Evolutionary conservation across 23 tunicate genomes (phyloP), one percentile per base, ranked within the genome.

Genomic region (Botrylloides violaceus): DNA sequence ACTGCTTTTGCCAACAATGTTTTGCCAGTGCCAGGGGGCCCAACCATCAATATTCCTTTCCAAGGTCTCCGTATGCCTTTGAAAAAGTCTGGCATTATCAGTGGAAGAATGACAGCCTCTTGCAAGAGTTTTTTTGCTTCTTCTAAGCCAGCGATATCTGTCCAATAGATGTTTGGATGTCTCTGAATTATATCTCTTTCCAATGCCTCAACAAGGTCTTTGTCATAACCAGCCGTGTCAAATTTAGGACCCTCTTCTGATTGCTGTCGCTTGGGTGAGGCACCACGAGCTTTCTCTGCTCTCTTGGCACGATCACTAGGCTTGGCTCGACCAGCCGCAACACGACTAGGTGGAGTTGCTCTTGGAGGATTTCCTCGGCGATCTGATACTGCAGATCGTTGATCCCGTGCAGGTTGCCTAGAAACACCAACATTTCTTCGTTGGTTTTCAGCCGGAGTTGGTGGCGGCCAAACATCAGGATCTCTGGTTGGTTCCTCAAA

Each of bases 1-100:
- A 92, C 98, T 47, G 98, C 98, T 84, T 92, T 92, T 29, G 98
- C 98, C 6, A 92, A 75, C 26, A 92, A 63, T 2, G 98, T 92
- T 47, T 92, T 92, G 20, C 98, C 98, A 34, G 98, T 92, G 3
- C 98, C 98, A 22, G 98, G 98, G 31, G 98, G 98, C 0, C 98
- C 98, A 32, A 84, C 87, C 92, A 84, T 92, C 62, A 92, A 71
- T 5, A 92, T 79, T 2, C 98, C 74, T 65, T 92, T 92, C 98
- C 98, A 92, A 7, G 98, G 98, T 55, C 98, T 61, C 1, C 98
- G 75, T 31, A 92, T 92, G 56, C 98, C 98, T 58, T 84, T 84
- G 43, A 92, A 92, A 48, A 84, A 92, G 58, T 92, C 92, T 20
- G 98, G 98, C 98, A 91, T 91, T 2, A 91, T 64, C 15, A 83